Evolutionary conservation across 2,888 invertebrate species (phyloP).

Genomic region (Pachliopta kotzebuea): DNA sequence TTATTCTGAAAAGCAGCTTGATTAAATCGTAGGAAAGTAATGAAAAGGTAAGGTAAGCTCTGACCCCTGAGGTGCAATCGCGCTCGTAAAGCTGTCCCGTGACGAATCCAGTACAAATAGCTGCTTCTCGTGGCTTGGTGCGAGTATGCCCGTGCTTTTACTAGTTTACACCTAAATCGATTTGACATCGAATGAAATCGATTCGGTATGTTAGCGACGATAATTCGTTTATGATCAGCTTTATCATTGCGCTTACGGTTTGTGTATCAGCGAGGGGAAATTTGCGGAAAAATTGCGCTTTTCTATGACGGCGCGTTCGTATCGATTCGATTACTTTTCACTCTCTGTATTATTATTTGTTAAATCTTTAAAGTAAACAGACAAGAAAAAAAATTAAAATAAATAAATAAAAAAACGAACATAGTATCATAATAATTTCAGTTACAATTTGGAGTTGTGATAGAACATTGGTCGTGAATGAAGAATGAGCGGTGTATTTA

Average conservation of each 20-base stretch:
- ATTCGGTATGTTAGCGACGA: slow-evolving; percentile 61
- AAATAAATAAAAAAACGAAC: too few species aligned
- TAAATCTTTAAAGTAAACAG: too few species aligned
- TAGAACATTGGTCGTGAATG: too few species aligned
- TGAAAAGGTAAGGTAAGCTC: slow-evolving; percentile 5
- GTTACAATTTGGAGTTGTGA: too few species aligned
- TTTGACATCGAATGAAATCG: slow-evolving; percentile 73
- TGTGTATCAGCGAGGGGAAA: slow-evolving; percentile 44
- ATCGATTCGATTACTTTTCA: slow-evolving; percentile 2
- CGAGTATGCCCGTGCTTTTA: slow-evolving; percentile 45
- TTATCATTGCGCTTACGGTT: slow-evolving; percentile 54
- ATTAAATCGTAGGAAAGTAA: slow-evolving; percentile 14
- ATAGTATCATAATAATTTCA: too few species aligned
- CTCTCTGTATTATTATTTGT: too few species aligned
- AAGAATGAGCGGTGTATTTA: too few species aligned
- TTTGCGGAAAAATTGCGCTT: slow-evolving; percentile 29
- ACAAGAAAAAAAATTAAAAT: too few species aligned
- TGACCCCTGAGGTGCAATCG: slow-evolving; percentile 43
- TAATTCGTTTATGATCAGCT: slow-evolving; percentile 63
- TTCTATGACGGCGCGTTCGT: not conserved
- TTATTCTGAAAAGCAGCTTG: not conserved
- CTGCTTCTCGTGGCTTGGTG: slow-evolving; percentile 52
- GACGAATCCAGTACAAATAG: slow-evolving; percentile 71
- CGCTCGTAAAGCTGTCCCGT: slow-evolving; percentile 58
- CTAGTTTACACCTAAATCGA: slow-evolving; percentile 76